Evolutionary conservation across 1,140 invertebrate species (phyloP), one percentile per base, ranked within the genome.

Genomic region (Formica selysi): DNA sequence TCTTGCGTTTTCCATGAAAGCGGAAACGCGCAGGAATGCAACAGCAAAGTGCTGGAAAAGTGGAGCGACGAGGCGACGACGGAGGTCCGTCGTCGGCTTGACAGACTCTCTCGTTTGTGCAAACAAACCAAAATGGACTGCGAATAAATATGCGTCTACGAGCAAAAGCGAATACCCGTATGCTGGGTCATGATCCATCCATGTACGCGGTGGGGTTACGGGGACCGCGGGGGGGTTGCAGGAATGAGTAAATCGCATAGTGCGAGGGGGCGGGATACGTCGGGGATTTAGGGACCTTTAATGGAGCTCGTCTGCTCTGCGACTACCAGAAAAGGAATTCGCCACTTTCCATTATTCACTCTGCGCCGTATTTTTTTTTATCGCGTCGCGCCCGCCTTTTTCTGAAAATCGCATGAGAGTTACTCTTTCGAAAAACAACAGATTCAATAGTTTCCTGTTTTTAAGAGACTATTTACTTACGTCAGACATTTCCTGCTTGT

Each of bases 91-190:
- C 93, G 92, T 92, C 88, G 91, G 93, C 90, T 93, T 93, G 92
- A 93, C 93, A 92, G 91, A 92, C 92, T 93, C 88, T 90, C 91
- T 89, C 91, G 91, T 93, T 93, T 92, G 92, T 92, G 94, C 93
- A 95, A 95, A 95, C 94, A 95, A 93, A 93, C 93, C 92, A 95
- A 95, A 95, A 95, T 95, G 95, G 94, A 95, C 95, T 95, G 92
- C 92, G 94, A 94, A 95, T 95, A 95, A 95, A 95, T 95, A 95
- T 94, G 93, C 94, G 94, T 94, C 93, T 94, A 94, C 92, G 90
- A 92, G 91, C 91, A 91, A 93, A 90, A 94, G 92, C 93, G 93
- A 92, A 92, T 91, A 90, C 93, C 92, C 94, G 94, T 95, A 95
- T 95, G 94, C 95, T 92, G 93, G 93, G 95, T 95, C 95, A 95